phyloP scores from a whole-genome alignment of 2,797 vertebrate genomes.

The Pantherophis vulpinus region DNA sequence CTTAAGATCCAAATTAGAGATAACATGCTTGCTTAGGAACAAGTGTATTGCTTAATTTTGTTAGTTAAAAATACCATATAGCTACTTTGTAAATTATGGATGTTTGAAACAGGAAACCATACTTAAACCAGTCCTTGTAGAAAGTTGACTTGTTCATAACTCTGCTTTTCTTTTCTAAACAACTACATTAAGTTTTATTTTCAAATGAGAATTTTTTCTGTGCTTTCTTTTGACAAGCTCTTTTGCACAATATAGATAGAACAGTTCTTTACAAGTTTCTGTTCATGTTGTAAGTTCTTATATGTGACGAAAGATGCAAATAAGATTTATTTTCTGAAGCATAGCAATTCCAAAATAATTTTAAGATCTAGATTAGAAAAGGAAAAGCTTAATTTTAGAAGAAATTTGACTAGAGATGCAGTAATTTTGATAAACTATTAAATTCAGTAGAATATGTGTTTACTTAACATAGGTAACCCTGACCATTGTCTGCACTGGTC shows the following conservation, averaged over 20 bases:
- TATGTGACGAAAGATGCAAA: neutral
- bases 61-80: neutral
- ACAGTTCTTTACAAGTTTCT: neutral
- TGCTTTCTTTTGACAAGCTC: neutral
- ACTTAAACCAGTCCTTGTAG: neutral
- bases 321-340: neutral
- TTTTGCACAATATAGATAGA: neutral
- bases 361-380: neutral
- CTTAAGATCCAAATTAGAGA: neutral
- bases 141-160: neutral
- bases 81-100: neutral
- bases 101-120: neutral
- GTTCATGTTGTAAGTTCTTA: neutral
- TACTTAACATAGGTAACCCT: neutral
- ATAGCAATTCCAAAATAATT: neutral
- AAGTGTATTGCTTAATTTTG: neutral
- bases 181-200: neutral
- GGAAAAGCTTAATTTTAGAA: neutral
- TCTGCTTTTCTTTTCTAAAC: neutral
- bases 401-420: neutral
- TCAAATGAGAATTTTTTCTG: neutral
- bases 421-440: rapidly evolving
- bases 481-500: neutral
- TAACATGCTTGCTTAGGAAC: neutral
- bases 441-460: neutral